phyloP scores from a whole-genome alignment of 2,888 invertebrate genomes.

The Bellardia pandia region DNA sequence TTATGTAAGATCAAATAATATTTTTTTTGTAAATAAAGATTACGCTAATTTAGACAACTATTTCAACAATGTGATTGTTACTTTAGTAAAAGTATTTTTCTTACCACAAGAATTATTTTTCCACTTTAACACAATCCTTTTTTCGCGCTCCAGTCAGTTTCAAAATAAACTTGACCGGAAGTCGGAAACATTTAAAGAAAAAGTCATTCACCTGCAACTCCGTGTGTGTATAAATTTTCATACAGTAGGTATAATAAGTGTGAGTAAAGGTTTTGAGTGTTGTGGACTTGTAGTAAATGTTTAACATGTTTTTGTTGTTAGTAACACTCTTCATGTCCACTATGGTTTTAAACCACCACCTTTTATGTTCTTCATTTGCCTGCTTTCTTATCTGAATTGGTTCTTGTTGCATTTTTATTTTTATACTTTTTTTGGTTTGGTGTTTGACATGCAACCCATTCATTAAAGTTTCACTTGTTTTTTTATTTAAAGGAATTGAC shows the following conservation, averaged over 20 bases:
- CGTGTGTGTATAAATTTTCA: not conserved
- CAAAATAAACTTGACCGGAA: slow-evolving; percentile 81
- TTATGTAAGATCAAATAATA: too few species aligned
- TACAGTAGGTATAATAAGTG: not conserved
- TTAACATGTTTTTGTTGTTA: not conserved
- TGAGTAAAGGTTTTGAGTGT: not conserved
- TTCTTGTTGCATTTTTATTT: slow-evolving; percentile 56
- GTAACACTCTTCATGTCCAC: not conserved
- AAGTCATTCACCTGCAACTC: slow-evolving; percentile 82
- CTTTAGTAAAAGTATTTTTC: slow-evolving; percentile 19
- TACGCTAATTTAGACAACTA: not conserved
- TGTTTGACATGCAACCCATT: slow-evolving; percentile 68
- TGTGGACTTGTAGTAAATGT: not conserved
- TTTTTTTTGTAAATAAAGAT: too few species aligned
- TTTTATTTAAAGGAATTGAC: slow-evolving; percentile 57
- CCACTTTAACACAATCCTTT: slow-evolving; percentile 38
- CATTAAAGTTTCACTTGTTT: slow-evolving; percentile 71
- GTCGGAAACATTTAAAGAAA: slow-evolving; percentile 79
- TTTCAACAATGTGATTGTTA: not conserved
- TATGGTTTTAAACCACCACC: slow-evolving; percentile 26
- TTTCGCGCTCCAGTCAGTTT: slow-evolving; percentile 44
- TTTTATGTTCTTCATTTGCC: slow-evolving; percentile 4
- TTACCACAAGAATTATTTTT: slow-evolving; percentile 30
- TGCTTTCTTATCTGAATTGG: slow-evolving; percentile 27
- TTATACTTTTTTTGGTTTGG: not conserved